phyloP scores from a whole-genome alignment of 2,888 invertebrate species.

The Eristalinus aeneus region DNA sequence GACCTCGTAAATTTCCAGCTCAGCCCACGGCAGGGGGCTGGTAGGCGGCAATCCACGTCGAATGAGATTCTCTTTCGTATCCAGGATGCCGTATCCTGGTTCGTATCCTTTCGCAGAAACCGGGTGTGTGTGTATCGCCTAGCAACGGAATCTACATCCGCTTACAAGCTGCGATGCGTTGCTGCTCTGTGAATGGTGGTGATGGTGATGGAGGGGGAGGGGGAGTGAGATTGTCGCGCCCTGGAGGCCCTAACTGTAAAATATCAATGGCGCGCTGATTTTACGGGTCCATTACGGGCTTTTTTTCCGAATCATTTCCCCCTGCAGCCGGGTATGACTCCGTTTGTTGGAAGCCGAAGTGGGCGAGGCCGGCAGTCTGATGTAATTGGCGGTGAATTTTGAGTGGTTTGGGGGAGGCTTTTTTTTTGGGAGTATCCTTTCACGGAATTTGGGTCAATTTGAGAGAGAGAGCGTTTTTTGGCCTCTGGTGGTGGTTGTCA shows the following conservation, averaged over 20 bases:
- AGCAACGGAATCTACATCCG: slow-evolving; percentile 24
- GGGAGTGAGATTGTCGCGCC: neutral
- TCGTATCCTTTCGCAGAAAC: slow-evolving; percentile 1
- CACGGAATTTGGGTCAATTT: neutral
- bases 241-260: slow-evolving; percentile 31
- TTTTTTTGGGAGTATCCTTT: neutral
- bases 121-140: slow-evolving; percentile 2
- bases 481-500: neutral
- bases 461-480: neutral
- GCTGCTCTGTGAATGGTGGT: neutral
- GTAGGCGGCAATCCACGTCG: slow-evolving; percentile 20
- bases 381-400: neutral
- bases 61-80: slow-evolving; percentile 11
- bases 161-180: neutral
- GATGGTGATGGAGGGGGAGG: neutral
- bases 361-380: neutral
- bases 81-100: neutral
- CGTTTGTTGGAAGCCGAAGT: slow-evolving; percentile 21
- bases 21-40: neutral
- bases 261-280: slow-evolving; percentile 49
- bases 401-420: neutral
- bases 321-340: slow-evolving; percentile 26
- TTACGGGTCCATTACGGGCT: slow-evolving; percentile 40
- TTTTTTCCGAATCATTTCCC: slow-evolving; percentile 31
- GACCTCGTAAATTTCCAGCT: slow-evolving; percentile 25